These are phyloP conservation scores for Nerophis ophidion DNA, from an alignment of 2,113 vertebrate species.

Conservation along the genomic window DNA sequence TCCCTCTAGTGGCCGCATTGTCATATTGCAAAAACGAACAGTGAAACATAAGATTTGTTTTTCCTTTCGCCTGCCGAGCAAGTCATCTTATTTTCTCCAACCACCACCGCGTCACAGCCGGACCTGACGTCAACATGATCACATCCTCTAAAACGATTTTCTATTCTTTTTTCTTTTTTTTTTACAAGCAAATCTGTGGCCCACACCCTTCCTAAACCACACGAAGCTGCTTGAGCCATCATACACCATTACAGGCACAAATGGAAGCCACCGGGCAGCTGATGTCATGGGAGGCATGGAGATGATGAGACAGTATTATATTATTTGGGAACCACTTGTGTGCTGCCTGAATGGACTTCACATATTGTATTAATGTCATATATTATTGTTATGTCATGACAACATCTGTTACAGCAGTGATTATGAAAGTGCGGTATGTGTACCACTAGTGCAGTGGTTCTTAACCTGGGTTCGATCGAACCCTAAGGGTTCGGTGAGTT, in stretches of 20 bases:
- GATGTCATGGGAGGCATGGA: constrained; percentile 47
- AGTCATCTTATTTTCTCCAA: not conserved
- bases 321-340: constrained; percentile 8
- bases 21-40: constrained; percentile 6
- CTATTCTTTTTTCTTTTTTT: constrained; percentile 4
- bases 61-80: not conserved
- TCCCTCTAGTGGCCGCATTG: constrained; percentile 37
- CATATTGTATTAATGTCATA: too few species aligned
- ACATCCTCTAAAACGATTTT: constrained; percentile 38
- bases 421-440: too few species aligned
- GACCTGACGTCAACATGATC: constrained; percentile 35
- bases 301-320: not conserved
- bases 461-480: too few species aligned
- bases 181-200: constrained; percentile 44
- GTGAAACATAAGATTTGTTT: not conserved
- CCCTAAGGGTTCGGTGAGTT: too few species aligned
- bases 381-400: too few species aligned
- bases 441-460: too few species aligned
- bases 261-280: constrained; percentile 45
- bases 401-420: too few species aligned
- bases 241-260: constrained; percentile 39
- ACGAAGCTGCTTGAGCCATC: constrained; percentile 32
- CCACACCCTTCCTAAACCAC: constrained; percentile 61
- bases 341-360: constrained; percentile 1
- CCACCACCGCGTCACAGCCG: constrained; percentile 8